Base-by-base conservation (phyloP, 1,140 invertebrate genomes). In the Zaprionus ghesquierei region DNA sequence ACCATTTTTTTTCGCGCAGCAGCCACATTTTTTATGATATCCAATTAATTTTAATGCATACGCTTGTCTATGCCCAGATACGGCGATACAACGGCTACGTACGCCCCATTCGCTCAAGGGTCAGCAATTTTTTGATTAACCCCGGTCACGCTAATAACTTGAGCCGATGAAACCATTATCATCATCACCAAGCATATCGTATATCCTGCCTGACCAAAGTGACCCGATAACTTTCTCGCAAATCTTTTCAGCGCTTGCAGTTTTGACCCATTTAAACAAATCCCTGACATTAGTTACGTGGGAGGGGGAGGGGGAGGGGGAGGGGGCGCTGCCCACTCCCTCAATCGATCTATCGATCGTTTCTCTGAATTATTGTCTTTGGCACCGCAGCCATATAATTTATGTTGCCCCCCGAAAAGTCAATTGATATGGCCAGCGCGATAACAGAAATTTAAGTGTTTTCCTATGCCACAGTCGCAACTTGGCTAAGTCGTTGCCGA, bases 51-150 rank as follows among this genome's bases (percentile, higher is more conserved):
- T 81, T 64, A 69, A 68, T 80, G 78, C 81, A 86, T 78, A 79
- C 82, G 81, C 79, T 74, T 77, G 75, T 69, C 71, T 69, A 41
- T 31, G 38, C 15, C 25, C 46, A 69, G 59, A 33, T 51, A 75
- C 6, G 6, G 35, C 35, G 35, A 41, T 38, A 38, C 35, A n/a
- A n/a, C n/a, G n/a, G n/a, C 35, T 15, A 15, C 35, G 35, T 75
- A 70, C 61, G 68, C 59, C 78, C 51, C 50, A 29, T 3, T 46
- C 41, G 56, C 46, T 50, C 53, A 44, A 79, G 64, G 82, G 79
- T 86, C 82, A 86, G 65, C 58, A 79, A 87, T 87, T 87, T 86
- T 73, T 86, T 86, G 82, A 86, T 86, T 86, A 86, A 86, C 82
- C 82, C 75, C 59, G 68, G 68, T 77, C 75, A 77, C 75, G 75